A percentile compares a stretch with the other conserved stretches of the same genome.
Conservation (phyloP, 92 coral and sea anemone species). For the Paragorgia papillata region DNA sequence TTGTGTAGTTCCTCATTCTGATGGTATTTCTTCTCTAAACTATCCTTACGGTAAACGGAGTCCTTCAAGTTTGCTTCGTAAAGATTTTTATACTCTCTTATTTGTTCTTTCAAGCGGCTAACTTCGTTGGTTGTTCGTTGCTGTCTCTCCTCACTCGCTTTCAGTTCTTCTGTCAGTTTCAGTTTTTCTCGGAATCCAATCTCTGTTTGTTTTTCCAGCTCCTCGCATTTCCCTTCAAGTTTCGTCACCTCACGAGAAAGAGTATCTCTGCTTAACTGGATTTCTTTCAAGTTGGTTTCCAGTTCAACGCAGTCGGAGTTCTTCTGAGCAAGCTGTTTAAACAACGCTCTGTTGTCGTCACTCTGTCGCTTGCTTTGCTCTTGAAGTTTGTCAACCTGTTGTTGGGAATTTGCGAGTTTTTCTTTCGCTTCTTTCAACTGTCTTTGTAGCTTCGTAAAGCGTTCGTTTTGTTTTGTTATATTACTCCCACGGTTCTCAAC, state of each 20-base stretch:
- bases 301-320: slow-evolving; percentile 30
- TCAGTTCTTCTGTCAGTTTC: slow-evolving; percentile 21
- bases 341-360: slow-evolving; percentile 26
- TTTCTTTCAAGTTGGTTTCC: slow-evolving; percentile 18
- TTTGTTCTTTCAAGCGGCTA: slow-evolving; percentile 1
- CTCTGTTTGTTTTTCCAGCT: slow-evolving; percentile 26
- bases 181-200: slow-evolving; percentile 19
- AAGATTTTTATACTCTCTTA: slow-evolving; percentile 17
- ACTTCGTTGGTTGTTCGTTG: background rate
- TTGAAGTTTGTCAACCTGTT: slow-evolving; percentile 3
- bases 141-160: slow-evolving; percentile 1
- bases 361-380: background rate
- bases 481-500: slow-evolving; percentile 2
- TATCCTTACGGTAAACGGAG: slow-evolving; percentile 6
- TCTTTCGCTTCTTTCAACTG: slow-evolving; percentile 21
- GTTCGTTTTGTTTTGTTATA: slow-evolving; percentile 18
- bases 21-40: slow-evolving; percentile 14
- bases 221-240: slow-evolving; percentile 20
- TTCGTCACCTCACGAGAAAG: slow-evolving; percentile 5
- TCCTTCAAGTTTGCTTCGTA: slow-evolving; percentile 28
- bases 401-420: background rate
- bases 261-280: background rate
- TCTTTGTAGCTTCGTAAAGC: slow-evolving; percentile 9
- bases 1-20: slow-evolving; percentile 23
- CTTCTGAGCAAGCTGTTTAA: slow-evolving; percentile 23